Percentiles rank a stretch among this genome's conserved stretches.
Evolutionary conservation across 2,797 vertebrate species (phyloP).

Genomic region (Anguilla obscura): DNA sequence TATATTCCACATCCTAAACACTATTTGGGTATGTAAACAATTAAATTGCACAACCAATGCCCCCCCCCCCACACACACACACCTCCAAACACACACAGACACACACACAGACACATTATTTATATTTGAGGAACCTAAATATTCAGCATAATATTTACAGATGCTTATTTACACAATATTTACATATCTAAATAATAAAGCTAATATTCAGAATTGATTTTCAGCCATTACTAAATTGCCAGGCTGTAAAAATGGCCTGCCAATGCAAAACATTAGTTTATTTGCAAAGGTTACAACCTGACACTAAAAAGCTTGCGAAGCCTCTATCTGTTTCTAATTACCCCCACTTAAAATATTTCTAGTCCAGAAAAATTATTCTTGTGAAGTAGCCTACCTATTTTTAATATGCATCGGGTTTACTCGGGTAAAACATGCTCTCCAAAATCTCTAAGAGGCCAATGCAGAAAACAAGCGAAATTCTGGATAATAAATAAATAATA

Average conservation of each 20-base stretch:
- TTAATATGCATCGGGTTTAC: neutral
- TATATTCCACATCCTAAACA: neutral
- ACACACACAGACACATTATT: neutral
- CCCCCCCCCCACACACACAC: neutral
- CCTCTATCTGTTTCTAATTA: conserved; percentile 85
- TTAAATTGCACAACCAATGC: neutral
- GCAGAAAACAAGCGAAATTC: neutral
- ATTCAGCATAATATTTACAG: neutral
- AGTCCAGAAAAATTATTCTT: conserved; percentile 56
- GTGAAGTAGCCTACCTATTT: neutral
- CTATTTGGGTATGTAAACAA: neutral
- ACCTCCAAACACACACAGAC: neutral
- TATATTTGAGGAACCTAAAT: neutral
- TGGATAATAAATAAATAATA: neutral
- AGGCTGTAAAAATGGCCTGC: neutral
- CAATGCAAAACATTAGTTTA: conserved; percentile 77
- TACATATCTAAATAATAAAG: neutral
- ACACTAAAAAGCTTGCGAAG: conserved; percentile 73
- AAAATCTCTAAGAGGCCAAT: neutral
- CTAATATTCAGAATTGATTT: neutral
- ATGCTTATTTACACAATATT: neutral
- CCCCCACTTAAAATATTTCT: conserved; percentile 75
- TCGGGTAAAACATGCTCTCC: neutral
- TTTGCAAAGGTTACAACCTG: conserved; percentile 76
- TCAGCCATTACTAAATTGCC: neutral